Conservation (phyloP, 2,113 vertebrate species). For the Ellobius talpinus region DNA sequence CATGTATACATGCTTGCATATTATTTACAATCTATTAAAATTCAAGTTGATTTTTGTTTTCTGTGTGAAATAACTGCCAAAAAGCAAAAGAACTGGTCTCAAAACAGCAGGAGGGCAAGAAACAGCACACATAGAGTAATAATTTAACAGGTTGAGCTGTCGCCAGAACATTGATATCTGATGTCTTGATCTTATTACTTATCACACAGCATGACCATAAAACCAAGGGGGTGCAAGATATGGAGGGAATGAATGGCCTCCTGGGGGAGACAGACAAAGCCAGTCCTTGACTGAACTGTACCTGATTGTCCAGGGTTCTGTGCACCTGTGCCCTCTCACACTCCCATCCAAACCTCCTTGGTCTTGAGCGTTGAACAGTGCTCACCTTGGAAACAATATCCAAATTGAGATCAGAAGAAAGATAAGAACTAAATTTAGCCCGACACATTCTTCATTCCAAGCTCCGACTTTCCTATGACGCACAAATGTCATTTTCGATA, state of each 20-base stretch:
- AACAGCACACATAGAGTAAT: constrained; percentile 48
- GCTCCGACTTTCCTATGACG: constrained; percentile 74
- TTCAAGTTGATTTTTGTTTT: constrained; percentile 28
- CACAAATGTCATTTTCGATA: constrained; percentile 76
- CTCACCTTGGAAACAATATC: constrained; percentile 68
- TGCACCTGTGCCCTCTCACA: constrained; percentile 71
- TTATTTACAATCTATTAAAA: background rate
- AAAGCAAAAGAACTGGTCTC: background rate
- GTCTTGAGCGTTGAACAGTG: constrained; percentile 54
- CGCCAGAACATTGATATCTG: constrained; percentile 63
- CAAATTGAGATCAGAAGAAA: constrained; percentile 60
- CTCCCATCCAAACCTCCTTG: constrained; percentile 50
- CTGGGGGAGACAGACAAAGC: constrained; percentile 71
- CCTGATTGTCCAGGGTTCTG: constrained; percentile 60
- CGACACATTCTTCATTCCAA: constrained; percentile 68
- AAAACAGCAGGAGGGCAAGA: constrained; percentile 64
- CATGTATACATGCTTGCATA: background rate
- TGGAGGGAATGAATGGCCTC: constrained; percentile 61
- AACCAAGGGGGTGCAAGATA: background rate
- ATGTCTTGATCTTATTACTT: constrained; percentile 77
- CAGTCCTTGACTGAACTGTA: constrained; percentile 59
- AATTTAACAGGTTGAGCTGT: constrained; percentile 72
- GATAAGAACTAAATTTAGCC: constrained; percentile 76
- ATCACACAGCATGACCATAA: constrained; percentile 68
- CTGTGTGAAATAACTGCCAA: constrained; percentile 5